phyloP scores from a whole-genome alignment of 53 echinoderm and acorn worm species.

The Echinometra lucunter region DNA sequence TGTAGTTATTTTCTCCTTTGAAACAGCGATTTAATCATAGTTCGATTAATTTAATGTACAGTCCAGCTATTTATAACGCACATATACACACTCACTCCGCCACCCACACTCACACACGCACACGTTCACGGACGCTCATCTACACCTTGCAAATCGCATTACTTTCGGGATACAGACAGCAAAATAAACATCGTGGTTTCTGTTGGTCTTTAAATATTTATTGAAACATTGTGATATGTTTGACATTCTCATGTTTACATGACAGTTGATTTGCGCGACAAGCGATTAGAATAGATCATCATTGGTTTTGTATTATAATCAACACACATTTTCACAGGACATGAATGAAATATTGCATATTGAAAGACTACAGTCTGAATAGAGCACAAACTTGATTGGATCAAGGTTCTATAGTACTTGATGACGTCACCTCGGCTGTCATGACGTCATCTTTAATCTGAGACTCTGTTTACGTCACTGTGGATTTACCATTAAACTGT shows the following conservation, averaged over 20 bases:
- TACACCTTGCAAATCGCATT: background rate
- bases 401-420: conserved; percentile 58
- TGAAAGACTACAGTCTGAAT: background rate
- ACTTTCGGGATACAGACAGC: background rate
- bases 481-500: background rate
- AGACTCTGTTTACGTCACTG: background rate
- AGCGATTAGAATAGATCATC: conserved; percentile 20
- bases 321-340: conserved; percentile 47
- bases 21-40: no score
- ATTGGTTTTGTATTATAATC: background rate
- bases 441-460: conserved; percentile 44
- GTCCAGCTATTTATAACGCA: no score
- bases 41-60: no score
- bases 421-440: conserved; percentile 25
- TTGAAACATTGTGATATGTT: conserved; percentile 30
- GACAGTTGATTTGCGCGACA: background rate
- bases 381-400: background rate
- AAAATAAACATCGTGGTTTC: background rate
- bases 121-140: no score
- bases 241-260: conserved; percentile 14
- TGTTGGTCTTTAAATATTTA: conserved; percentile 23
- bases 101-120: background rate
- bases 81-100: background rate
- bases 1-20: no score
- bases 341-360: background rate